Evolutionary conservation across 2,888 invertebrate genomes (phyloP), one percentile per base, ranked within the genome.

Genomic region (Pachliopta kotzebuea): DNA sequence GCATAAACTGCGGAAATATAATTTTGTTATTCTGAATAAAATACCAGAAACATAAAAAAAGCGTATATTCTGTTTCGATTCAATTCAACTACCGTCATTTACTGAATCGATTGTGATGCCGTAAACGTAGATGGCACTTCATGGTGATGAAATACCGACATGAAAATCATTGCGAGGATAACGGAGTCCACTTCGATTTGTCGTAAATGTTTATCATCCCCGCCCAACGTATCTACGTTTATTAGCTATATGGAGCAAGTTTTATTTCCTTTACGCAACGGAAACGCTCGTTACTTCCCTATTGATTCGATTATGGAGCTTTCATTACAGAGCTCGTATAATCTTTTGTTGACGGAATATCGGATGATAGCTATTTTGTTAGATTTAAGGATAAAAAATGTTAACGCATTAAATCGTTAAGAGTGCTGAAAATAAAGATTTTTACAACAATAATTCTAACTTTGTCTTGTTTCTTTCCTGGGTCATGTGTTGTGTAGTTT

Each of bases 211-310:
- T 58, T 54, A 58, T 42, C 54, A 29, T 54, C 58, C 29, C 63
- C 64, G 64, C 64, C 60, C 56, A 56, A 56, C 56, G 56, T 64
- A 64, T 60, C 60, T 50, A 14, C 52, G 26, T 64, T 60, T 64
- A 64, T 64, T 60, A 56, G 52, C 60, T 60, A 56, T 64, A 64
- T 37, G 52, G 56, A 56, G 17, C 14, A 24, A 29, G 20, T 20
- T 26, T 64, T 64, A 64, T 64, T 64, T 64, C 64, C 60, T 52
- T 64, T 64, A 24, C 20, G 42, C 55, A 56, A 42, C 60, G 64
- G 50, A 56, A 42, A 52, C 11, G 64, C 50, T 54, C 64, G 52
- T 64, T 52, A 64, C 26, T 64, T 50, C 14, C 49, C 42, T 21
- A 56, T 49, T 56, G 55, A 64, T 64, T 64, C 64, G 50, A 60